Conservation (phyloP, 2,888 invertebrate genomes). For the Lycocerus yunnanus region DNA sequence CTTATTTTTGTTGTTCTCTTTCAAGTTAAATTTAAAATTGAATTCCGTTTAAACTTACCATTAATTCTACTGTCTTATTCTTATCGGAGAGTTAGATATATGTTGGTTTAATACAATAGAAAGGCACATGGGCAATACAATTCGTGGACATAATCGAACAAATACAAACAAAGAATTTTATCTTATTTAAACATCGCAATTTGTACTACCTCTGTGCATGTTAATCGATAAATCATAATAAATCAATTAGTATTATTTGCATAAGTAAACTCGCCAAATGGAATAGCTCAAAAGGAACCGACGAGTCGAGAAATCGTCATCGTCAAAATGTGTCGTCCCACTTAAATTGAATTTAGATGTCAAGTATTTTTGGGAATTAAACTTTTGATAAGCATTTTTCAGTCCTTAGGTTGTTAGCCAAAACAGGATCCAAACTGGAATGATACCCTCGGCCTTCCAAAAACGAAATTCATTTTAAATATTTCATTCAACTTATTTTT, state of each 20-base stretch:
- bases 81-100: background rate
- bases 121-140: background rate
- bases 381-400: too few species aligned
- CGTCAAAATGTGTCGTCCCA: too few species aligned
- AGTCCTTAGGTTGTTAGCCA: too few species aligned
- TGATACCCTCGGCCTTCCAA: too few species aligned
- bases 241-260: background rate
- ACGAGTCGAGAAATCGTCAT: too few species aligned
- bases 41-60: background rate
- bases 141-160: background rate
- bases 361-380: too few species aligned
- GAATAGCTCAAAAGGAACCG: too few species aligned
- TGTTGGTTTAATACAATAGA: background rate
- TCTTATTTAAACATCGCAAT: background rate
- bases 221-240: background rate
- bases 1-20: background rate
- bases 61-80: background rate
- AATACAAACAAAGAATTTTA: background rate
- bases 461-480: too few species aligned
- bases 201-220: background rate
- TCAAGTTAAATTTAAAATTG: background rate
- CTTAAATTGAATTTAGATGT: too few species aligned
- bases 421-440: too few species aligned
- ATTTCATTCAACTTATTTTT: too few species aligned
- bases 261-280: too few species aligned